These are phyloP conservation scores for Sphaerodactylus townsendi DNA, from an alignment of 2,113 vertebrate genomes.

Conservation along the genomic window DNA sequence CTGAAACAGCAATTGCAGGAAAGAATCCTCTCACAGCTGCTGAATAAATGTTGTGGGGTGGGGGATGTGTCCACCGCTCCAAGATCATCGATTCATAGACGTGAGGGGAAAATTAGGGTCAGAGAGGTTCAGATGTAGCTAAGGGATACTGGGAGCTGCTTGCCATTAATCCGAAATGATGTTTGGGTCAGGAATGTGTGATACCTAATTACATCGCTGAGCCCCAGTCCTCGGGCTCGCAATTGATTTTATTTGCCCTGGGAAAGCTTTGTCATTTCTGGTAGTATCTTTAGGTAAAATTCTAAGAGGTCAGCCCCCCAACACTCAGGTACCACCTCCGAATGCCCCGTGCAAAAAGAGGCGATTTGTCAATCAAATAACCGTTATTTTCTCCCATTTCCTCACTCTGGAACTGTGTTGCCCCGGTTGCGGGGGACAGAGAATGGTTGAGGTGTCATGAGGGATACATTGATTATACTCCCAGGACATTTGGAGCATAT, in stretches of 20 bases:
- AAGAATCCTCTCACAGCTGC: neutral
- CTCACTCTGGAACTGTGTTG: conserved; percentile 37
- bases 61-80: neutral
- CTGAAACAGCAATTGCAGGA: neutral
- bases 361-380: neutral
- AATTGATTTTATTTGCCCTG: conserved; percentile 16
- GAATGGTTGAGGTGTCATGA: too few relatives aligned
- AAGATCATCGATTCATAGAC: neutral
- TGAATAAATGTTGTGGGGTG: neutral
- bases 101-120: conserved; percentile 1
- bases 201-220: conserved; percentile 6
- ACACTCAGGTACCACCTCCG: neutral
- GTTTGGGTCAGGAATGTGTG: neutral
- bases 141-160: neutral
- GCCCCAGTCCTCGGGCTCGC: neutral
- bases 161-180: neutral
- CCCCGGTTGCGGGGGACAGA: neutral
- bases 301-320: neutral
- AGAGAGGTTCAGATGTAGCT: conserved; percentile 13
- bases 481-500: too few relatives aligned
- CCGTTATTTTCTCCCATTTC: neutral
- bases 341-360: neutral
- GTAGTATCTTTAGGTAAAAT: neutral
- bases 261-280: neutral
- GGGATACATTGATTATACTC: too few relatives aligned